Percentiles rank a stretch among this genome's conserved stretches.
These are phyloP conservation scores for Smutsia gigantea DNA, from an alignment of 2,797 vertebrate species.

Conservation along the genomic window DNA sequence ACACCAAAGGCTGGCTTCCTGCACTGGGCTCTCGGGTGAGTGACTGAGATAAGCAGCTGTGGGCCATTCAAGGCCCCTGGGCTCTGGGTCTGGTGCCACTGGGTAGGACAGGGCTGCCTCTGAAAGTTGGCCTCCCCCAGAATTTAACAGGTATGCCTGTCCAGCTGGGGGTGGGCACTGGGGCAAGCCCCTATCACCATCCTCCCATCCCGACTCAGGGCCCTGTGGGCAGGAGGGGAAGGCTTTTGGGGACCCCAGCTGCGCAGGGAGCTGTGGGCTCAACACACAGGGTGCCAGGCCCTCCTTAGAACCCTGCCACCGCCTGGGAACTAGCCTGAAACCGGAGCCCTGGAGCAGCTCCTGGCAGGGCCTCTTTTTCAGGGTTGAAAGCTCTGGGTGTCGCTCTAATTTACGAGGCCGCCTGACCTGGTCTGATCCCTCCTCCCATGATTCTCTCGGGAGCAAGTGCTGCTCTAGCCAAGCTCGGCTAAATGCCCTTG, in stretches of 20 bases:
- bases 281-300: background rate
- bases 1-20: background rate
- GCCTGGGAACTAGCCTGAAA: background rate
- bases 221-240: background rate
- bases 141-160: background rate
- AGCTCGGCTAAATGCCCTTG: background rate
- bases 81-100: background rate
- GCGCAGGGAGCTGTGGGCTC: background rate
- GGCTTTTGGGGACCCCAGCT: background rate
- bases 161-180: background rate
- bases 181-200: background rate
- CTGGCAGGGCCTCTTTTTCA: slow-evolving; percentile 29
- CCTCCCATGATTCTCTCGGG: background rate
- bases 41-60: background rate
- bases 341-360: background rate
- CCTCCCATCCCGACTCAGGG: background rate
- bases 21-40: background rate
- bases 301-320: background rate
- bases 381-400: slow-evolving; percentile 46
- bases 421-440: slow-evolving; percentile 58
- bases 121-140: background rate
- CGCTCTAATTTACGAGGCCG: slow-evolving; percentile 71
- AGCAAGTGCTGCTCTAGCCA: background rate
- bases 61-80: background rate
- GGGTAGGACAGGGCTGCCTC: background rate